A percentile compares a stretch with the other conserved stretches of the same genome.
Evolutionary conservation across 1,140 invertebrate species (phyloP).

Genomic region (Drosophila auraria): DNA sequence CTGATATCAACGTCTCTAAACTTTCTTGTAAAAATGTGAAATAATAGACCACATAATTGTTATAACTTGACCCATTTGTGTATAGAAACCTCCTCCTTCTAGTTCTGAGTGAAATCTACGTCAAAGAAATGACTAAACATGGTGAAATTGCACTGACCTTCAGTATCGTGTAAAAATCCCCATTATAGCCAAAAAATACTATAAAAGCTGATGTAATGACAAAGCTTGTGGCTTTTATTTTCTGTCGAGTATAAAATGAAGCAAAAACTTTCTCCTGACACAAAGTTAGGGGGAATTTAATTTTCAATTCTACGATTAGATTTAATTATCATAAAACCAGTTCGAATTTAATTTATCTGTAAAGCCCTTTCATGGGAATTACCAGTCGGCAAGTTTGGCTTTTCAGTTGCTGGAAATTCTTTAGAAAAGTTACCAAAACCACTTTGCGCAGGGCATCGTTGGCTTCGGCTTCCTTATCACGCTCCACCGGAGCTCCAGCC

Average conservation of each 20-base stretch:
- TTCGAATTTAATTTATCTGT: conserved; percentile 1
- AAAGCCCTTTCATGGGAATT: neutral
- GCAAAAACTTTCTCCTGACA: conserved; percentile 1
- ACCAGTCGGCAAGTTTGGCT: neutral
- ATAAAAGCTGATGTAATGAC: neutral
- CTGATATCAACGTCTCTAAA: neutral
- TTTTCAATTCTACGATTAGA: conserved; percentile 1
- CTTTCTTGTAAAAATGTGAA: neutral
- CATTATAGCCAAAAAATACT: neutral
- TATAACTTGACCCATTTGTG: neutral
- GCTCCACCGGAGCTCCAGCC: conserved; percentile 23
- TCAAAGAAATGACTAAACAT: conserved; percentile 8
- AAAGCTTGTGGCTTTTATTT: conserved; percentile 3
- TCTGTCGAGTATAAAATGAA: neutral
- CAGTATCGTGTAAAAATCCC: neutral
- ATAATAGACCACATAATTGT: neutral
- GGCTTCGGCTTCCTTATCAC: conserved; percentile 34
- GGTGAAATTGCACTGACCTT: conserved; percentile 1
- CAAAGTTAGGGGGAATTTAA: neutral
- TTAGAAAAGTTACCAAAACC: conserved; percentile 8
- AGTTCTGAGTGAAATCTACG: neutral
- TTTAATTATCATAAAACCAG: conserved; percentile 6
- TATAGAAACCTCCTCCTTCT: neutral
- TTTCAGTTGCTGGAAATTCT: conserved; percentile 7
- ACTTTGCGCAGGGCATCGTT: conserved; percentile 27